Base-by-base conservation (phyloP, 1,140 invertebrate species). In the Drosophila athabasca region DNA sequence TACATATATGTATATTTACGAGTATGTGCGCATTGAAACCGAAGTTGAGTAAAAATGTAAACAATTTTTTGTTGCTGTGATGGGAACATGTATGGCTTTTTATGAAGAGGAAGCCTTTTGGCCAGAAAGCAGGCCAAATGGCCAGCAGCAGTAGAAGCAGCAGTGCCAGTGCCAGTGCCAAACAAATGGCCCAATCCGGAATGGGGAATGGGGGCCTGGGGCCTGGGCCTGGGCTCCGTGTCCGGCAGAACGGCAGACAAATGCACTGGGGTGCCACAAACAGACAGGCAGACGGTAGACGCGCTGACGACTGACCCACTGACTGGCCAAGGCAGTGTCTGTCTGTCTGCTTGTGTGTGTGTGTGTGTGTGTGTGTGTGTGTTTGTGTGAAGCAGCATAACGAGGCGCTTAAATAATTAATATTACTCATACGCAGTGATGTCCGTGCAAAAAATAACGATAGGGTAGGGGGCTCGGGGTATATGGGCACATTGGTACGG, bases 401-500 rank as follows among this genome's bases (percentile, higher is more conserved):
- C 83, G 83, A 88, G 83, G 83, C 62, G 72, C 79, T 88, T 88
- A 79, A 88, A 88, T 88, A 88, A 88, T 88, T 83, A 88, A 88
- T 88, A 88, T 88, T 82, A 73, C 83, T 88, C 76, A 77, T 72
- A 77, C 76, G 76, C 73, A 77, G 74, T 13, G 73, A 66, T 78
- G 74, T 44, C 41, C 17, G 24, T 50, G 35, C 11, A 39, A 39
- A 39, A 39, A 39, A 13, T 11, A 13, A 39, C 35, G 35, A 26
- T 26, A 5, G 35, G 24, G 49, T 45, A 52, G 43, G 48, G 41
- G 41, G 51, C 11, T 17, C 44, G 31, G 17, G 19, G 6, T 4
- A 1, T 19, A n/a, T n/a, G n/a, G n/a, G n/a, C 17, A 19, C 17
- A 1, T 19, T 19, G 17, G 17, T 19, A 19, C 17, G 17, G 17